These are phyloP conservation scores for Oplegnathus fasciatus DNA, from an alignment of 2,113 vertebrate species.

Conservation along the genomic window DNA sequence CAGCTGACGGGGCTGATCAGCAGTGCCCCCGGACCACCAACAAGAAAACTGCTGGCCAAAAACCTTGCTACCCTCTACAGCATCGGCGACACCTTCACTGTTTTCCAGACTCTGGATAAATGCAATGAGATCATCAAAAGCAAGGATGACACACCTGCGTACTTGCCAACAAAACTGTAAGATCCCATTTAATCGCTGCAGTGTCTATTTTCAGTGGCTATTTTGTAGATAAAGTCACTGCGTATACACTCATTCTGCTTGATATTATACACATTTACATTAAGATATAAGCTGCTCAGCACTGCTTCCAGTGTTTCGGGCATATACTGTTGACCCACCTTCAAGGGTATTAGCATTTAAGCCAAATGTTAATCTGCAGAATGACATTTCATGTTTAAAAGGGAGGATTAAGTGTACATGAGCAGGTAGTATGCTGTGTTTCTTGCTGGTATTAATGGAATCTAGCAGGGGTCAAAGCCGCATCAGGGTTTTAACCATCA, in stretches of 20 bases:
- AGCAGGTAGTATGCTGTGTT: slow-evolving; percentile 32
- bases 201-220: neutral
- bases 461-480: slow-evolving; percentile 16
- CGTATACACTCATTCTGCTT: neutral
- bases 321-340: neutral
- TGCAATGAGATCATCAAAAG: slow-evolving; percentile 98
- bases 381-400: slow-evolving; percentile 61
- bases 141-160: slow-evolving; percentile 96
- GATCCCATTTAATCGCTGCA: slow-evolving; percentile 62
- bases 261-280: slow-evolving; percentile 29
- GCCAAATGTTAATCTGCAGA: slow-evolving; percentile 61
- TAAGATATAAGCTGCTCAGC: slow-evolving; percentile 6
- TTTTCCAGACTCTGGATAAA: slow-evolving; percentile 98
- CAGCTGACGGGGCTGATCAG: slow-evolving; percentile 97
- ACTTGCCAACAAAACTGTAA: slow-evolving; percentile 97
- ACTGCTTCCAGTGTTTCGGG: neutral
- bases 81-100: slow-evolving; percentile 97
- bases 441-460: slow-evolving; percentile 41
- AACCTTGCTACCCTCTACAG: slow-evolving; percentile 98
- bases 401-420: slow-evolving; percentile 61
- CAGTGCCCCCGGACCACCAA: slow-evolving; percentile 96
- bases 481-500: slow-evolving; percentile 12
- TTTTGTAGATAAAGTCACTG: neutral
- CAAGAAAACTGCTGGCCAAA: slow-evolving; percentile 95
- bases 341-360: slow-evolving; percentile 62